Base-by-base conservation (phyloP, 2,797 vertebrate genomes). In the Hydrolagus colliei region DNA sequence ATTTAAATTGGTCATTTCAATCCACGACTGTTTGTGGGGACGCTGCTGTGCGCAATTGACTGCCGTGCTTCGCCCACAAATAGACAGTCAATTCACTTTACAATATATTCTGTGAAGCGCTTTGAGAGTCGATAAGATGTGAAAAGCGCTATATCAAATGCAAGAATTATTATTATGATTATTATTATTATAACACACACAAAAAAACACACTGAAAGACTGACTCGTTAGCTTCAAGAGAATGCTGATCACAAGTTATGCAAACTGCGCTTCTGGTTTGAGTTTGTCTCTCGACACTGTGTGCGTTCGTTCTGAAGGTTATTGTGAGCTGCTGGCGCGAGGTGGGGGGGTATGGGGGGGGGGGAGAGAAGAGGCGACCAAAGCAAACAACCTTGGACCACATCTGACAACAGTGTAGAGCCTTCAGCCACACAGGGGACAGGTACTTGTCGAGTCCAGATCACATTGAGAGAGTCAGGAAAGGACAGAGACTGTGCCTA, bases 391-490 rank as follows among this genome's bases (percentile, higher is more conserved):
- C 77, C 77, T 65, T 79, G 77, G 27, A 27, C 22, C 9, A 13
- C 61, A 62, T 79, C 61, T 27, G 65, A 63, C 22, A 65, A 35
- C 73, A 74, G 35, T 35, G 12, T 27, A 32, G 73, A 74, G 27
- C 18, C 14, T 74, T 74, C 35, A 74, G 27, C 13, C 4, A 35
- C 73, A 74, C 32, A 27, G 65, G 77, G 61, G 77, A 79, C 62
- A 65, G 27, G n/a, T 78, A 52, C 12, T 79, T 79, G 77, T 20
- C 62, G 22, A 79, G 76, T 63, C 22, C 11, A 62, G 77, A 59
- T 79, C 41, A 52, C 61, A 63, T 32, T 79, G 77, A 79, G 41
- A 52, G 61, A 79, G 77, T 78, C 76, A 78, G 52, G 59, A 78
- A 78, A 78, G 76, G 9, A 61, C 59, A n/a, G 16, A 62, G 10